Evolutionary conservation across 2,888 invertebrate species (phyloP), one percentile per base, ranked within the genome.

Genomic region (Stenodema calcarata): DNA sequence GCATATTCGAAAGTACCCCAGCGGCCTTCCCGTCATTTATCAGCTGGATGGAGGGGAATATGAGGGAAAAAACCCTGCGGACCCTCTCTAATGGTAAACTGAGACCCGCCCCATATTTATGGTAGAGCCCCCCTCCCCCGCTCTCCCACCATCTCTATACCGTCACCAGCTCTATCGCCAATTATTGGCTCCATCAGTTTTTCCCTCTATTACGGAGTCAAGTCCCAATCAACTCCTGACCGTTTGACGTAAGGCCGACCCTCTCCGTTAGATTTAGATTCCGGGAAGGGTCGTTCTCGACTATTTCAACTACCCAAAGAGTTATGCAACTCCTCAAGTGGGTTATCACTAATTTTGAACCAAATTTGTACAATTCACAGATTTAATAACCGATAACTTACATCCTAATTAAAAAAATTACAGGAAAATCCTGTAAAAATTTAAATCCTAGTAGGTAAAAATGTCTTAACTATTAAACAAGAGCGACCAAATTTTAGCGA

Each of bases 1-100:
- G 41, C 73, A 73, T 30, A 73, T 73, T 73, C 35, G 73, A 73
- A 73, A 41, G 73, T 73, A 73, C 73, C 73, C 73, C 73, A 73
- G 73, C 7, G 73, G 73, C 73, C 73, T 30, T 35, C 18, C n/a
- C 1, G 41, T 28, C 73, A 35, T 73, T 73, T 73, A 18, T 73
- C 41, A 30, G 73, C 28, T 23, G 14, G 14, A 30, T 23, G 70
- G 27, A 27, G 70, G 28, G 14, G 27, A 70, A 70, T 16, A 69
- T 11, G 69, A 69, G 69, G 27, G 23, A n/a, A 69, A 69, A 27
- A 69, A 2, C 69, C 23, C 23, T 11, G 4, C 11, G 69, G 12
- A 2, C n/a, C 16, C 73, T 9, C 73, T 16, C 73, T 73, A 73
- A 73, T 73, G 73, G 73, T 73, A 73, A 73, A 73, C 73, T 41